Evolutionary conservation across 2,888 invertebrate species (phyloP).

Genomic region (Eucera pruinosa): DNA sequence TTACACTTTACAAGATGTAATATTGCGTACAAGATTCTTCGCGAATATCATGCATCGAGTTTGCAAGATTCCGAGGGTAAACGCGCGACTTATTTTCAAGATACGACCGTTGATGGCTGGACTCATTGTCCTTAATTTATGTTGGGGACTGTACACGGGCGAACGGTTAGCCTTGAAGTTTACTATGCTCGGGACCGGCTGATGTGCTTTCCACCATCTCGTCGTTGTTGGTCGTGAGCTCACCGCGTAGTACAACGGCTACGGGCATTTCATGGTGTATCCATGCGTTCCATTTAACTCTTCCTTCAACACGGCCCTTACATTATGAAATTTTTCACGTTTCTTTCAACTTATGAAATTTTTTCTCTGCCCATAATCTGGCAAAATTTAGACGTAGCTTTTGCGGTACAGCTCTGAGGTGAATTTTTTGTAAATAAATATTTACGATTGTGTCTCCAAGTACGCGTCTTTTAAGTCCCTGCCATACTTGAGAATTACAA

Average conservation of each 20-base stretch:
- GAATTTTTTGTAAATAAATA: too few relatives aligned
- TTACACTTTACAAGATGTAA: conserved; percentile 48
- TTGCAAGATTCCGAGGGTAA: conserved; percentile 13
- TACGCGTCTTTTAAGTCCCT: too few relatives aligned
- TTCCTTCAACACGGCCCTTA: conserved; percentile 1
- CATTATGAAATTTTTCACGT: conserved; percentile 9
- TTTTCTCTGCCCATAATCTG: not conserved
- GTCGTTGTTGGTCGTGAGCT: conserved; percentile 39
- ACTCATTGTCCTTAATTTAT: conserved; percentile 63
- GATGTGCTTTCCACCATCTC: conserved; percentile 71
- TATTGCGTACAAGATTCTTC: conserved; percentile 35
- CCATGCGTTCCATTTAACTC: conserved; percentile 35
- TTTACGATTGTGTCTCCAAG: too few relatives aligned
- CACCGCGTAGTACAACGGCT: conserved; percentile 30
- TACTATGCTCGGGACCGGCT: conserved; percentile 62
- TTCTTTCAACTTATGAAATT: not conserved
- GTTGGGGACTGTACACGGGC: conserved; percentile 75
- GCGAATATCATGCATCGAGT: not conserved
- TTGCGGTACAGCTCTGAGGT: too few relatives aligned
- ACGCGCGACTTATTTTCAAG: conserved; percentile 24
- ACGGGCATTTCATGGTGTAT: conserved; percentile 18
- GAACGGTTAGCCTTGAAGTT: conserved; percentile 81
- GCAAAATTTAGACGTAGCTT: not conserved
- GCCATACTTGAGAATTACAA: too few relatives aligned
- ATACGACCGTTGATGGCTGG: conserved; percentile 29